These are phyloP conservation scores for Bradypus variegatus DNA, from an alignment of 2,797 vertebrate genomes.

Conservation along the genomic window DNA sequence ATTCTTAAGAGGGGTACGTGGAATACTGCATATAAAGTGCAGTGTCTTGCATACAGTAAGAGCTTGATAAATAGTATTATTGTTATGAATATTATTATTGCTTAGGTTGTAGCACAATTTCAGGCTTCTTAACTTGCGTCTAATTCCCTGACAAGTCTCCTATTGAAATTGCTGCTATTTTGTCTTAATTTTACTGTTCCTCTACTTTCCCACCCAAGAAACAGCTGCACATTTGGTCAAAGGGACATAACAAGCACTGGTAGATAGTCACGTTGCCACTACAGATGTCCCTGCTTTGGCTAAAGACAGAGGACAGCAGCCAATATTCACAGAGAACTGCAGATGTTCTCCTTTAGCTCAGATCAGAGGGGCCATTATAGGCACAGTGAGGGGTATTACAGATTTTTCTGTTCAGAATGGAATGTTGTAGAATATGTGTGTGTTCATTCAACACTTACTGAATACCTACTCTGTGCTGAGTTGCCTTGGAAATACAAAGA, in stretches of 20 bases:
- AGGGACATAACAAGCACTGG: conserved; percentile 40
- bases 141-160: background rate
- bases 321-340: conserved; percentile 40
- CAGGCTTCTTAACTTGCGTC: background rate
- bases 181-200: conserved; percentile 28
- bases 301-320: conserved; percentile 43
- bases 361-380: conserved; percentile 40
- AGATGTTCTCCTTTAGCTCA: conserved; percentile 43
- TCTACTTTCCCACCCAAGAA: conserved; percentile 48
- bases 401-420: background rate
- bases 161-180: conserved; percentile 26
- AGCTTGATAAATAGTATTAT: background rate
- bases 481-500: conserved; percentile 33
- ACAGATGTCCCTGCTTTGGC: conserved; percentile 55
- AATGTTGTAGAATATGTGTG: conserved; percentile 6
- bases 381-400: background rate
- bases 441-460: background rate
- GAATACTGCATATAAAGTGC: background rate
- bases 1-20: background rate
- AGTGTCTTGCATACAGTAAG: background rate
- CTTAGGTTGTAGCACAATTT: background rate
- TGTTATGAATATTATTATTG: background rate
- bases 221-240: conserved; percentile 55
- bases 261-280: conserved; percentile 42
- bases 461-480: conserved; percentile 41